Evolutionary conservation across 1,140 invertebrate genomes (phyloP).

Genomic region (Euwallacea fornicatus): DNA sequence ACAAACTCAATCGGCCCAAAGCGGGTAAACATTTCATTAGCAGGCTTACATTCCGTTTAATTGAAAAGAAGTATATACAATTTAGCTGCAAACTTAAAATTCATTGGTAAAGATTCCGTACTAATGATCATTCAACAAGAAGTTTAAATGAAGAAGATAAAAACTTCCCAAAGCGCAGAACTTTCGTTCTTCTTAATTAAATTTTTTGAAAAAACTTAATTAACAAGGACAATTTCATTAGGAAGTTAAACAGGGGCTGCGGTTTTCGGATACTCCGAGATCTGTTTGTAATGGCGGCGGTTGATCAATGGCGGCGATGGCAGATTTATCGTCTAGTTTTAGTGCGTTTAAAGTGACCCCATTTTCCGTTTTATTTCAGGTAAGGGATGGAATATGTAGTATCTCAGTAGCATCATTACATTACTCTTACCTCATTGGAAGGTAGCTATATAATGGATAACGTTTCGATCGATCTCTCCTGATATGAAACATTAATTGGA

Average conservation of each 20-base stretch:
- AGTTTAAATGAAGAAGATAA: constrained; percentile 21
- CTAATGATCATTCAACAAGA: constrained; percentile 22
- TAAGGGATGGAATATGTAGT: background rate
- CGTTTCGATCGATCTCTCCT: constrained; percentile 11
- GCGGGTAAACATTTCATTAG: no score
- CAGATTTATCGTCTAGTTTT: background rate
- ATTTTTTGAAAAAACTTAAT: constrained; percentile 6
- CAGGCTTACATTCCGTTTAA: background rate
- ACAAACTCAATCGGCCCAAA: no score
- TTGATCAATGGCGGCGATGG: background rate
- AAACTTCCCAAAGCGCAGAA: constrained; percentile 3
- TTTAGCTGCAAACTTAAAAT: background rate
- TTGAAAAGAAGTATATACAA: constrained; percentile 8
- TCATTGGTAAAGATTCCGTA: constrained; percentile 13
- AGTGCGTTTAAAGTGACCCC: background rate
- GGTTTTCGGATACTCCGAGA: constrained; percentile 5
- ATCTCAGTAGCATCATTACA: no score
- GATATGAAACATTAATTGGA: constrained; percentile 27
- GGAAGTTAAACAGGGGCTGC: constrained; percentile 10
- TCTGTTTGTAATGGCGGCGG: background rate
- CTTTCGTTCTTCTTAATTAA: constrained; percentile 16
- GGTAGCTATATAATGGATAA: background rate
- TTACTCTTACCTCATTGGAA: no score
- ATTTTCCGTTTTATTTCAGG: background rate
- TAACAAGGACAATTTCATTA: constrained; percentile 14